Conservation (phyloP, 2,797 vertebrate genomes). For the Muraenolepis orangiensis region DNA sequence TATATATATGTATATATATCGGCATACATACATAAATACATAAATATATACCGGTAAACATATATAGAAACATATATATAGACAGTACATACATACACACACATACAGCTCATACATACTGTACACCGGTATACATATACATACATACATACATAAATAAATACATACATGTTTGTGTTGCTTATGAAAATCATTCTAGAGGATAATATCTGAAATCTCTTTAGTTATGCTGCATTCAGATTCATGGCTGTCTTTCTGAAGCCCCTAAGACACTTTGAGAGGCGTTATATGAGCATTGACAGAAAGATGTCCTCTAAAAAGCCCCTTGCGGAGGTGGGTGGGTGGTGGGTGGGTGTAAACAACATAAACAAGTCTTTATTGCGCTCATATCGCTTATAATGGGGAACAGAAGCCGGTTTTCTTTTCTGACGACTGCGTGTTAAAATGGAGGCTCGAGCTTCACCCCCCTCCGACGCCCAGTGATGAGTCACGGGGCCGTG, state of each 20-base stretch:
- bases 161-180: not conserved
- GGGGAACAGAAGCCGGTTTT: constrained; percentile 1
- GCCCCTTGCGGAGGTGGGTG: not conserved
- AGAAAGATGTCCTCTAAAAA: not conserved
- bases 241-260: not conserved
- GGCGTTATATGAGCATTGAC: not conserved
- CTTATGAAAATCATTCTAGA: not conserved
- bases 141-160: not conserved
- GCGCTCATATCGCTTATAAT: not conserved
- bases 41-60: no score
- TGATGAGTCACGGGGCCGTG: constrained; percentile 67
- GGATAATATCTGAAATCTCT: not conserved
- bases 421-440: constrained; percentile 45
- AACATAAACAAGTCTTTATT: not conserved
- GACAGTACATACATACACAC: no score
- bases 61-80: no score
- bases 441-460: constrained; percentile 68
- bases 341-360: not conserved
- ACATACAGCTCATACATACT: no score
- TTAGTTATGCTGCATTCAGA: not conserved
- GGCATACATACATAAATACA: no score
- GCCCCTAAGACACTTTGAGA: not conserved
- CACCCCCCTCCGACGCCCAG: constrained; percentile 57
- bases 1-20: no score
- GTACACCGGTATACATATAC: no score